Conservation (phyloP, 2,888 invertebrate species). For the Caradrina clavipalpis region DNA sequence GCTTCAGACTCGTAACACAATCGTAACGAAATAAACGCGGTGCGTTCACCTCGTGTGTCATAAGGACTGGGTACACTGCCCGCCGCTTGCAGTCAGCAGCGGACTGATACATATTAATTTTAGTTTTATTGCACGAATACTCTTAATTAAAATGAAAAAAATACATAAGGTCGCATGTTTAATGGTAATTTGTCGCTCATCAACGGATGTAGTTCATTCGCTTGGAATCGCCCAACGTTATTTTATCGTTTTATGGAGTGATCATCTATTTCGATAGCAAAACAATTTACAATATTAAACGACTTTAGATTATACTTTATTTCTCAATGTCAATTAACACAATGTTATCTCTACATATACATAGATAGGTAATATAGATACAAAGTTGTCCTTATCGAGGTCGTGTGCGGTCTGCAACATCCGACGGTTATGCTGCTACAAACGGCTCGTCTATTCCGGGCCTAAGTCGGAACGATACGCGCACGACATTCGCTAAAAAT, state of each 20-base stretch:
- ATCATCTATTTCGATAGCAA: conserved; percentile 42
- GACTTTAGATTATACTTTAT: conserved; percentile 6
- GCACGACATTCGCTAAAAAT: conserved; percentile 68
- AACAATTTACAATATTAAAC: conserved; percentile 18
- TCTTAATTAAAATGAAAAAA: conserved; percentile 26
- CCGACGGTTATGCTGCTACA: conserved; percentile 26
- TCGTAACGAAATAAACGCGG: conserved; percentile 63
- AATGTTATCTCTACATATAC: conserved; percentile 11
- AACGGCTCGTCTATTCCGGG: conserved; percentile 54
- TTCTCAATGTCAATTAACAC: conserved; percentile 10
- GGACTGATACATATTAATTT: conserved; percentile 43
- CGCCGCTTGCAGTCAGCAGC: conserved; percentile 25
- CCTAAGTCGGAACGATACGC: conserved; percentile 50
- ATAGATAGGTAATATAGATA: not conserved
- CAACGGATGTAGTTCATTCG: conserved; percentile 36
- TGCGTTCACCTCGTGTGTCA: conserved; percentile 61
- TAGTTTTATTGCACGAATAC: conserved; percentile 40
- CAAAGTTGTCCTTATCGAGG: conserved; percentile 24
- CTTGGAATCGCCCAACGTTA: conserved; percentile 16
- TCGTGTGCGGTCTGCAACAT: conserved; percentile 43
- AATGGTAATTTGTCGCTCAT: conserved; percentile 39
- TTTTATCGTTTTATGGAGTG: conserved; percentile 25
- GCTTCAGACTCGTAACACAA: conserved; percentile 53
- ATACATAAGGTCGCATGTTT: conserved; percentile 34
- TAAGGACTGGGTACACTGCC: conserved; percentile 55